These are phyloP conservation scores for Limnothrissa miodon DNA, from an alignment of 2,113 vertebrate species.

Conservation along the genomic window DNA sequence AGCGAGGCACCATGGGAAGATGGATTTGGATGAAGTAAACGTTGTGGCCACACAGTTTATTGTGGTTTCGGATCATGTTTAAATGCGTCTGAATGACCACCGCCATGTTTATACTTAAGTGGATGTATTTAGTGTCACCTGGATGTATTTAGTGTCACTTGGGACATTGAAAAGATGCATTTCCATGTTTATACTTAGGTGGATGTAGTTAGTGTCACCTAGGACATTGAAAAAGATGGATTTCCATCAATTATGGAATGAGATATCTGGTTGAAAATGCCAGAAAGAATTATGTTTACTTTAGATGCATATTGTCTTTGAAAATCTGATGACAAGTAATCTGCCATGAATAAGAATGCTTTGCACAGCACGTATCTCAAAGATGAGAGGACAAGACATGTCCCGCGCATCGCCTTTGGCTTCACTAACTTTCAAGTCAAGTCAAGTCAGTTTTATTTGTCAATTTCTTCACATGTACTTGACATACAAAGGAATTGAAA, in stretches of 20 bases:
- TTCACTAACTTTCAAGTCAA: no score
- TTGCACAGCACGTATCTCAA: neutral
- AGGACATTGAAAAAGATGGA: neutral
- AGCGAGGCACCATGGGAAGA: neutral
- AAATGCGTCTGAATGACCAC: neutral
- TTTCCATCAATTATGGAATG: neutral
- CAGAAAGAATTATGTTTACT: neutral
- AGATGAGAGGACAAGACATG: neutral
- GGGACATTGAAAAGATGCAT: neutral
- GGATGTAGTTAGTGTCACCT: conserved; percentile 4
- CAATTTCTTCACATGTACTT: no score
- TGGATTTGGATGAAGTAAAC: neutral
- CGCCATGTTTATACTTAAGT: neutral
- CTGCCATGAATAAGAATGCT: neutral
- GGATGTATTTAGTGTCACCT: conserved; percentile 8
- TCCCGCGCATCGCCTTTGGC: neutral
- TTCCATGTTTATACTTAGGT: neutral
- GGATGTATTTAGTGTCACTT: neutral
- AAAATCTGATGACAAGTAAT: neutral
- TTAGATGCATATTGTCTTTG: neutral
- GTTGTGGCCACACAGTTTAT: neutral
- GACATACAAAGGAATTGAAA: no score
- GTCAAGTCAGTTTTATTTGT: neutral
- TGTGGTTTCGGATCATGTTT: neutral
- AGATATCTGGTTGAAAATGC: neutral